Percentiles rank a stretch among this genome's conserved stretches.
phyloP scores from a whole-genome alignment of 2,888 invertebrate species.

The Dorcus hopei region DNA sequence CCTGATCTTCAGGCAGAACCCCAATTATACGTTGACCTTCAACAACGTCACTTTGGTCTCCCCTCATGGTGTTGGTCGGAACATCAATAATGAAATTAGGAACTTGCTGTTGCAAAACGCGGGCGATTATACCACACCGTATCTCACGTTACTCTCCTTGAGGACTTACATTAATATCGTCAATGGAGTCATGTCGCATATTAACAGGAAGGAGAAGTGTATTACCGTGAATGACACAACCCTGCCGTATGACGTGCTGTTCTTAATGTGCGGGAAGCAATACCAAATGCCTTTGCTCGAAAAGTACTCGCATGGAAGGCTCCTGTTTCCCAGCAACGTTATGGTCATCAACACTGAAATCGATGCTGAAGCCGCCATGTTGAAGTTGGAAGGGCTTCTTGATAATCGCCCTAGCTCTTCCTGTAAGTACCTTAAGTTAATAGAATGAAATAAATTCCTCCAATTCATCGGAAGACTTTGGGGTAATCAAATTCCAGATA shows the following conservation, averaged over 20 bases:
- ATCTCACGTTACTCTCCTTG: constrained; percentile 8
- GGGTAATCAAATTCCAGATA: constrained; percentile 15
- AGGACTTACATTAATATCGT: constrained; percentile 60
- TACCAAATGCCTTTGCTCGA: constrained; percentile 48
- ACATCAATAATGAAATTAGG: constrained; percentile 38
- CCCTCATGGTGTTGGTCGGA: constrained; percentile 57
- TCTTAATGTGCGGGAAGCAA: constrained; percentile 51
- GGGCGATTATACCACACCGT: constrained; percentile 35
- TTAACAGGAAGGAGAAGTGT: constrained; percentile 58
- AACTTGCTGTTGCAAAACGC: constrained; percentile 54
- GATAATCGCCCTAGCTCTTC: background rate
- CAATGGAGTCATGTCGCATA: constrained; percentile 53
- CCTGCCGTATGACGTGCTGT: constrained; percentile 50
- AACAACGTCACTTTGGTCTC: constrained; percentile 70
- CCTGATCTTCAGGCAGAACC: constrained; percentile 54
- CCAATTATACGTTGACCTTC: constrained; percentile 54
- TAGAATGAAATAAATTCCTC: too few relatives aligned
- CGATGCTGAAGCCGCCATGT: constrained; percentile 51
- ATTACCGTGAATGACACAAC: constrained; percentile 48
- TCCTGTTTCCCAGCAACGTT: constrained; percentile 53
- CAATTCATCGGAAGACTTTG: too few relatives aligned
- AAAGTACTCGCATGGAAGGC: background rate
- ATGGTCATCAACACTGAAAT: constrained; percentile 55
- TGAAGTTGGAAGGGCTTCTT: constrained; percentile 38
- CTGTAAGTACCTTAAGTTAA: constrained; percentile 7